These are phyloP conservation scores for Smithornis capensis DNA, from an alignment of 2,113 vertebrate genomes.

Conservation along the genomic window DNA sequence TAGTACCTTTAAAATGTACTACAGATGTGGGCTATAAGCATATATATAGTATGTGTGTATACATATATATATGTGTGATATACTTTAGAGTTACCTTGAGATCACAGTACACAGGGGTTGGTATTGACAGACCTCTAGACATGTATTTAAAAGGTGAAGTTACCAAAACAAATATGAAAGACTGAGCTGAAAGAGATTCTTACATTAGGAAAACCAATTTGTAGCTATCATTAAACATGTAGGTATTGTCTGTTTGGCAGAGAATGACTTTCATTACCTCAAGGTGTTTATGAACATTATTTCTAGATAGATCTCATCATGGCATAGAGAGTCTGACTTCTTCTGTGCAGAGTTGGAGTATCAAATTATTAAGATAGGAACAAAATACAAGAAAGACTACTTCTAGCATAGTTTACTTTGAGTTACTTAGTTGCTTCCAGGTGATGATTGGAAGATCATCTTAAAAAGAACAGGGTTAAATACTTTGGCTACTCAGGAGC, in stretches of 20 bases:
- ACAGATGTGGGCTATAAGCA: neutral
- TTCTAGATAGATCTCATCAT: neutral
- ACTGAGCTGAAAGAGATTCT: neutral
- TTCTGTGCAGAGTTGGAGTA: neutral
- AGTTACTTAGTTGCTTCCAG: neutral
- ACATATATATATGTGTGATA: neutral
- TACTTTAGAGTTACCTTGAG: neutral
- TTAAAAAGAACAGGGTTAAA: neutral
- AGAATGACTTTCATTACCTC: accelerated
- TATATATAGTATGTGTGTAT: neutral
- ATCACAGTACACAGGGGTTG: neutral
- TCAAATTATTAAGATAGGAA: neutral
- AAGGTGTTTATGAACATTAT: neutral
- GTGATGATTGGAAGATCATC: neutral
- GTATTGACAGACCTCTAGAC: neutral
- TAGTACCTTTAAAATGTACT: neutral
- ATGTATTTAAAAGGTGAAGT: neutral
- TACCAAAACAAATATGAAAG: neutral
- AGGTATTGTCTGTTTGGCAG: neutral
- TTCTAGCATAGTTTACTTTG: neutral
- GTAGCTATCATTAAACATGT: neutral
- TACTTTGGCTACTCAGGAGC: neutral
- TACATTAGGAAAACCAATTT: neutral
- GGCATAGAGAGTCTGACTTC: neutral
- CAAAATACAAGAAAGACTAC: neutral